Evolutionary conservation across 2,888 invertebrate genomes (phyloP).

Genomic region (Ophioninae sp.): DNA sequence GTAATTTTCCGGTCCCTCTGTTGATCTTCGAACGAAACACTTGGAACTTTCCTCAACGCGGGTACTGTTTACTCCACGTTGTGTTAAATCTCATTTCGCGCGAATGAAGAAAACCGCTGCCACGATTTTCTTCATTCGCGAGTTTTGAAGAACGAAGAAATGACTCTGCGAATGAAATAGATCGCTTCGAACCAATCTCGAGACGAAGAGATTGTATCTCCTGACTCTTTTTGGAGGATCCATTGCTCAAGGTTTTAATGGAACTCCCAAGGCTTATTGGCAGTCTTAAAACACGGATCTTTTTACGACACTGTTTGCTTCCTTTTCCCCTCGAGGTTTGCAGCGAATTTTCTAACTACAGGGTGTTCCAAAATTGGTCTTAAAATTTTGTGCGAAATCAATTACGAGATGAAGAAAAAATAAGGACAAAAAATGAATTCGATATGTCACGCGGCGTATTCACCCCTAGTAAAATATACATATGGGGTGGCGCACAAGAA

Average conservation of each 20-base stretch:
- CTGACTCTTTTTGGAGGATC: not conserved
- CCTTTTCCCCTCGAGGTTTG: not conserved
- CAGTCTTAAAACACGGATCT: not conserved
- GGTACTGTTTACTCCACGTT: not conserved
- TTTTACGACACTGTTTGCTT: not conserved
- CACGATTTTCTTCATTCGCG: not conserved
- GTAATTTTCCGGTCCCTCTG: not conserved
- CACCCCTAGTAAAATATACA: no score
- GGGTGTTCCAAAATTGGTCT: no score
- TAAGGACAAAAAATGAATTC: no score
- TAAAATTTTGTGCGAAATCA: no score
- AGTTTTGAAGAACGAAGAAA: not conserved
- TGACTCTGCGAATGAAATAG: not conserved
- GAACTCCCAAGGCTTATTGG: not conserved
- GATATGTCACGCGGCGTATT: no score
- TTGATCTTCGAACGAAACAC: not conserved
- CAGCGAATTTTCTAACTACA: no score
- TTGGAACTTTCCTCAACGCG: not conserved
- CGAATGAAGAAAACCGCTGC: no score
- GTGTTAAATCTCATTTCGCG: not conserved
- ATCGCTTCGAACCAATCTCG: not conserved
- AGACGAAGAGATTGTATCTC: not conserved
- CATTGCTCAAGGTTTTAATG: not conserved
- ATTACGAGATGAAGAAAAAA: no score
- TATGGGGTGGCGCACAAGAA: no score